phyloP scores from a whole-genome alignment of 2,888 invertebrate genomes.

The Deilephila elpenor region DNA sequence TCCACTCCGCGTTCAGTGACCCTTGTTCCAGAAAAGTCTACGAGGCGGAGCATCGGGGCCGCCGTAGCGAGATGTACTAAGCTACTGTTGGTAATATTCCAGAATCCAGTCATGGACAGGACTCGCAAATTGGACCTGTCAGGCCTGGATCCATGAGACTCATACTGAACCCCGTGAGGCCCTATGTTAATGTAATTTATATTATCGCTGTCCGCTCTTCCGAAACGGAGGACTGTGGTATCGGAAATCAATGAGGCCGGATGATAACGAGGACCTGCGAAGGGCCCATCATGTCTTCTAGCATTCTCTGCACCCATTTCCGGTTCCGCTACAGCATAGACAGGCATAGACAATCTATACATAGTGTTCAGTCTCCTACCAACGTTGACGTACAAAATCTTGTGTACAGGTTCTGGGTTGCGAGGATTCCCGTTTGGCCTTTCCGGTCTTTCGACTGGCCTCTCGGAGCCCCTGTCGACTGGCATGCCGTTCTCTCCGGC shows the following conservation, averaged over 20 bases:
- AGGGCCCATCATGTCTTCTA: background rate
- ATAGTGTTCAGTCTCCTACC: conserved; percentile 50
- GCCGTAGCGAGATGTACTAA: conserved; percentile 85
- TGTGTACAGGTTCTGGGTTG: conserved; percentile 46
- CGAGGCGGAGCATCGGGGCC: conserved; percentile 81
- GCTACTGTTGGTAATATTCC: conserved; percentile 86
- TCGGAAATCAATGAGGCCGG: conserved; percentile 60
- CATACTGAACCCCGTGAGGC: conserved; percentile 39
- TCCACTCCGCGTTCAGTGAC: conserved; percentile 86
- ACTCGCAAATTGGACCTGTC: conserved; percentile 78
- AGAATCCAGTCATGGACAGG: conserved; percentile 84
- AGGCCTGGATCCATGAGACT: conserved; percentile 50
- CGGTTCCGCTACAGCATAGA: conserved; percentile 27
- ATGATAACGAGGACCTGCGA: conserved; percentile 18
- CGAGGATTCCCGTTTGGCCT: background rate
- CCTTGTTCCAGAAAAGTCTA: conserved; percentile 88
- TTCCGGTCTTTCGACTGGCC: conserved; percentile 27
- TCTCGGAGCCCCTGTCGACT: background rate
- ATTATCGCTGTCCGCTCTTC: conserved; percentile 62
- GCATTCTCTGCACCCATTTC: background rate
- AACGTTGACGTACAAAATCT: conserved; percentile 63
- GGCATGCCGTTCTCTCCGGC: conserved; percentile 6
- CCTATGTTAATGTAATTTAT: conserved; percentile 66
- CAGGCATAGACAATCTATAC: conserved; percentile 44
- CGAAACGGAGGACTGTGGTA: conserved; percentile 64